Percentiles rank a stretch among this genome's conserved stretches.
Evolutionary conservation across 2,797 vertebrate species (phyloP).

Genomic region (Myotis pilosus): DNA sequence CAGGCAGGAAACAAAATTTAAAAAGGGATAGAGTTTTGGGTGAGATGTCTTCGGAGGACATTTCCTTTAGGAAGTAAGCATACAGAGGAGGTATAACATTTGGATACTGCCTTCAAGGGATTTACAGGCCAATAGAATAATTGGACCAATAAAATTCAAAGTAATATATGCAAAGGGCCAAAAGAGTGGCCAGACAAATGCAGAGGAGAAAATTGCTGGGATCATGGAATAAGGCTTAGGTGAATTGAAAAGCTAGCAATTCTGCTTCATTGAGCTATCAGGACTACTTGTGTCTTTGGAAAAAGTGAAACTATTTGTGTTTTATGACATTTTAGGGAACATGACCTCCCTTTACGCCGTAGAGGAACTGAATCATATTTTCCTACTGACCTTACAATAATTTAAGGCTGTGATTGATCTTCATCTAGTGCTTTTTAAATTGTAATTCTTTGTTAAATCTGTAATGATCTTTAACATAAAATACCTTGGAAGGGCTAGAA

Average conservation of each 20-base stretch:
- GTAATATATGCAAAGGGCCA: not conserved
- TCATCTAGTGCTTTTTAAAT: not conserved
- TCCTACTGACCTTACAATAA: constrained; percentile 1
- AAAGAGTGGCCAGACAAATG: not conserved
- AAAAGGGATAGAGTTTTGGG: not conserved
- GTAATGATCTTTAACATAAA: constrained; percentile 10
- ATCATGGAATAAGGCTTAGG: not conserved
- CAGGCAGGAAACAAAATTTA: not conserved
- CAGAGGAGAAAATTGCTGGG: not conserved
- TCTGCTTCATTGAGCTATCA: not conserved
- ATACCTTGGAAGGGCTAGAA: not conserved
- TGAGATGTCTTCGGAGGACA: not conserved
- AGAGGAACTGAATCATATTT: constrained; percentile 32
- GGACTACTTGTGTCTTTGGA: not conserved
- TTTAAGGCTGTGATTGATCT: not conserved
- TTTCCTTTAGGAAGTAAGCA: not conserved
- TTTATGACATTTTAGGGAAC: constrained; percentile 42
- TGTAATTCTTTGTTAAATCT: constrained; percentile 20
- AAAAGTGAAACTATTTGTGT: constrained; percentile 40
- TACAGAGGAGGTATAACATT: not conserved
- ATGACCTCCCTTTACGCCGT: not conserved
- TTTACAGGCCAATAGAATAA: not conserved
- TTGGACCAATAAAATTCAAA: not conserved
- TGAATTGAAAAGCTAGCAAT: not conserved
- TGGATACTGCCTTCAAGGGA: not conserved